Evolutionary conservation across 2,797 vertebrate genomes (phyloP).

Genomic region (Apogon hyalosoma): DNA sequence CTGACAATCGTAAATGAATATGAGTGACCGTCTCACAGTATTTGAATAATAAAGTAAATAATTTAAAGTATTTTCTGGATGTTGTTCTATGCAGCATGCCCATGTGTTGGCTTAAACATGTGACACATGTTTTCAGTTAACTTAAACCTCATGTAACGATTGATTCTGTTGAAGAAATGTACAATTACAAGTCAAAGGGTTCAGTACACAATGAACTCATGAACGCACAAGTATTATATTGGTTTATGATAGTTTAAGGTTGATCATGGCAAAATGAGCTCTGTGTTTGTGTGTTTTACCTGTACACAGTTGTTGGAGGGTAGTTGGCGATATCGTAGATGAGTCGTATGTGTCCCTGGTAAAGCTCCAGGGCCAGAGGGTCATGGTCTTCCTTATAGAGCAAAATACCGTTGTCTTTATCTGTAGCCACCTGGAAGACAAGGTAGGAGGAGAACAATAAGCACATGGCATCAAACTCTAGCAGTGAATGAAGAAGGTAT

Average conservation of each 20-base stretch:
- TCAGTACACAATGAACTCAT: too few relatives aligned
- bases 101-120: too few relatives aligned
- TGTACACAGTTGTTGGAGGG: slow-evolving; percentile 87
- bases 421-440: slow-evolving; percentile 89
- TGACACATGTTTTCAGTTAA: too few relatives aligned
- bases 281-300: slow-evolving; percentile 51
- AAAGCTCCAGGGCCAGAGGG: slow-evolving; percentile 93
- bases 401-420: slow-evolving; percentile 94
- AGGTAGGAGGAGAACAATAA: not conserved
- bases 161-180: too few relatives aligned
- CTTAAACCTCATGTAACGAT: too few relatives aligned
- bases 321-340: slow-evolving; percentile 93
- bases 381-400: slow-evolving; percentile 96
- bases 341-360: slow-evolving; percentile 95
- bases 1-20: too few relatives aligned
- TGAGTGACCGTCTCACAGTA: too few relatives aligned
- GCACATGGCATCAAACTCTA: not conserved
- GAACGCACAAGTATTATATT: too few relatives aligned
- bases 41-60: too few relatives aligned
- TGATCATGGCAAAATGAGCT: not conserved
- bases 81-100: not conserved
- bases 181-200: too few relatives aligned
- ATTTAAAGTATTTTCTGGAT: not conserved
- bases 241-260: too few relatives aligned
- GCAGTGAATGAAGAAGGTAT: not conserved